phyloP scores from a whole-genome alignment of 2,888 invertebrate species.

The Eupithecia subfuscata region DNA sequence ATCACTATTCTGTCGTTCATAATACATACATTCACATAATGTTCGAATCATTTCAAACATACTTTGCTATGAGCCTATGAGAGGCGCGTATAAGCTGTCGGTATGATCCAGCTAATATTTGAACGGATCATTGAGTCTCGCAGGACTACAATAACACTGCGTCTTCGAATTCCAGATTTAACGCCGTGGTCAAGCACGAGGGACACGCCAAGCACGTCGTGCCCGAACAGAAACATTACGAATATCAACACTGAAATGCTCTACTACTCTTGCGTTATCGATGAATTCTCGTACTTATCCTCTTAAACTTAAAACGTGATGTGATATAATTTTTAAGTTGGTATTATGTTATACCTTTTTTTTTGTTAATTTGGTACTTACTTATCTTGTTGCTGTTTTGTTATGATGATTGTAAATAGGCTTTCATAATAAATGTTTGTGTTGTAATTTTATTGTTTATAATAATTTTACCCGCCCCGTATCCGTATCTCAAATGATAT shows the following conservation, averaged over 20 bases:
- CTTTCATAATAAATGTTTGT: not conserved
- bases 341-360: not conserved
- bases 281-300: not conserved
- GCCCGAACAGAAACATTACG: constrained; percentile 45
- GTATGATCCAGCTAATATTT: too few relatives aligned
- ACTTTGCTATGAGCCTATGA: too few relatives aligned
- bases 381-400: not conserved
- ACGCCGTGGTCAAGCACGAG: constrained; percentile 47
- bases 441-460: not conserved
- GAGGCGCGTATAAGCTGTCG: too few relatives aligned
- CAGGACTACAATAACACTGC: not conserved
- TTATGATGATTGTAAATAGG: not conserved
- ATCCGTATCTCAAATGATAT: too few relatives aligned
- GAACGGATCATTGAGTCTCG: not conserved
- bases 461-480: not conserved
- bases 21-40: too few relatives aligned
- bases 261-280: not conserved
- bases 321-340: not conserved
- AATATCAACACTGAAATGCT: constrained; percentile 5
- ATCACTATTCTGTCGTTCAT: too few relatives aligned
- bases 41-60: not conserved
- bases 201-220: constrained; percentile 48
- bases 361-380: not conserved
- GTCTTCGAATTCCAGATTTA: constrained; percentile 40
- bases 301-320: not conserved